Evolutionary conservation across 1,140 invertebrate species (phyloP).

Genomic region (Zophobas atratus): DNA sequence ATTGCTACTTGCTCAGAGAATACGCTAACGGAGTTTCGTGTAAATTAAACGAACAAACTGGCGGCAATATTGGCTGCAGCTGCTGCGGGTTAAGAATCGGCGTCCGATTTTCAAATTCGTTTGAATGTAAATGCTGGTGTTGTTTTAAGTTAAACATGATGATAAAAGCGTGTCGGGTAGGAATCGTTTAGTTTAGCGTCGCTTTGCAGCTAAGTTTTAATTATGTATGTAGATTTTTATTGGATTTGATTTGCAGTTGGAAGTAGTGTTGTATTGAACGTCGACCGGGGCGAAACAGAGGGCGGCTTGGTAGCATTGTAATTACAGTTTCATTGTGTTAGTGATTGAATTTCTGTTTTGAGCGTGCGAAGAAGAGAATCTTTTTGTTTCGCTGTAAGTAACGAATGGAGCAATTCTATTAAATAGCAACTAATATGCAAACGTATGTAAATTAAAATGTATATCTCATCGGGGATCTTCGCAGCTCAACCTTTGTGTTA

Average conservation of each 20-base stretch:
- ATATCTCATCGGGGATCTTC: constrained; percentile 30
- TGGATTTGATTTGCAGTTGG: not conserved
- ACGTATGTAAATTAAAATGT: constrained; percentile 42
- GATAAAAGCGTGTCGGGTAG: too few species aligned
- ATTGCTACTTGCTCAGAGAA: too few species aligned
- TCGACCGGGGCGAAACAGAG: not conserved
- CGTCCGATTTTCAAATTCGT: too few species aligned
- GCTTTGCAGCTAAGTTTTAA: not conserved
- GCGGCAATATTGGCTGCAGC: too few species aligned
- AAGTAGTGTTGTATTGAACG: too few species aligned
- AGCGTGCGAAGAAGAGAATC: constrained; percentile 9
- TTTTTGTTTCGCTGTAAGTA: constrained; percentile 23
- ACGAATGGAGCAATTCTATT: constrained; percentile 23
- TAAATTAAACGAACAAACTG: too few species aligned
- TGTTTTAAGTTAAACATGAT: too few species aligned
- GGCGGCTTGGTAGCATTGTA: not conserved
- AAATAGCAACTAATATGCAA: constrained; percentile 42
- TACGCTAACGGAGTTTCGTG: too few species aligned
- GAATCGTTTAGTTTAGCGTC: too few species aligned
- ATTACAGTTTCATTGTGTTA: constrained; percentile 23
- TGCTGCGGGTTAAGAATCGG: too few species aligned
- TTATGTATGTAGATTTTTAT: not conserved
- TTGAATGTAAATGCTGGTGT: too few species aligned
- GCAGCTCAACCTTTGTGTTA: constrained; percentile 30
- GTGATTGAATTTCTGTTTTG: constrained; percentile 27